phyloP scores from a whole-genome alignment of 2,797 vertebrate species.

The Bradypodion ventrale region DNA sequence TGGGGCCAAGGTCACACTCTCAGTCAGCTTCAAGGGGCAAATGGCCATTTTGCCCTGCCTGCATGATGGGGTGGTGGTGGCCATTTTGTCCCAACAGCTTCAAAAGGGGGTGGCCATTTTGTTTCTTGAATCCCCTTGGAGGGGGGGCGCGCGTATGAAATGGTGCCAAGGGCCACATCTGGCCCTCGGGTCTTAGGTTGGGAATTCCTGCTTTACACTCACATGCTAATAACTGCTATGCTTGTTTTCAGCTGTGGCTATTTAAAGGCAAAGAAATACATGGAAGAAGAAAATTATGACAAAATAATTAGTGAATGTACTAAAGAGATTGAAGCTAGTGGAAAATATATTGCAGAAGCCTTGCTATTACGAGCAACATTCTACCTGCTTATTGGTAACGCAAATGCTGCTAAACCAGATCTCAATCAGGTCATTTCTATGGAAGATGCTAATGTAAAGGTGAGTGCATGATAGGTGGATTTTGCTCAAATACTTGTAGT shows the following conservation, averaged over 20 bases:
- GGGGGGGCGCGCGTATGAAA: too few relatives aligned
- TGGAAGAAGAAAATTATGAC: conserved; percentile 99
- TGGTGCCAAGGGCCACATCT: too few relatives aligned
- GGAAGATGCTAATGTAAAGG: conserved; percentile 94
- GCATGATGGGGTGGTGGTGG: too few relatives aligned
- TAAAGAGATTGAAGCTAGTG: conserved; percentile 93
- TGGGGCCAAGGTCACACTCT: too few relatives aligned
- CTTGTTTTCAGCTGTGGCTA: conserved; percentile 87
- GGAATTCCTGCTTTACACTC: too few relatives aligned
- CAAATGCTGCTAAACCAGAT: conserved; percentile 92
- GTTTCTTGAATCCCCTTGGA: too few relatives aligned
- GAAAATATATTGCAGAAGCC: conserved; percentile 91
- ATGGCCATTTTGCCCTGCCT: too few relatives aligned
- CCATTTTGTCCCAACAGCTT: too few relatives aligned
- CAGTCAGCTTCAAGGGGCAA: too few relatives aligned
- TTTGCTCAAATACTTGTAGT: background rate
- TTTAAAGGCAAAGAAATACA: conserved; percentile 97
- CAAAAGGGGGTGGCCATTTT: too few relatives aligned
- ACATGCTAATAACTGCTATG: conserved; percentile 33
- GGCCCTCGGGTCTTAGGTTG: too few relatives aligned
- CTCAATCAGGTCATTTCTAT: conserved; percentile 94
- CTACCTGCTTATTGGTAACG: conserved; percentile 96
- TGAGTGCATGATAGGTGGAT: conserved; percentile 59
- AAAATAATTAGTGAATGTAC: conserved; percentile 99
- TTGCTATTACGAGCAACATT: conserved; percentile 95